Base-by-base conservation (phyloP, 2,888 invertebrate species). In the Buathra laborator region DNA sequence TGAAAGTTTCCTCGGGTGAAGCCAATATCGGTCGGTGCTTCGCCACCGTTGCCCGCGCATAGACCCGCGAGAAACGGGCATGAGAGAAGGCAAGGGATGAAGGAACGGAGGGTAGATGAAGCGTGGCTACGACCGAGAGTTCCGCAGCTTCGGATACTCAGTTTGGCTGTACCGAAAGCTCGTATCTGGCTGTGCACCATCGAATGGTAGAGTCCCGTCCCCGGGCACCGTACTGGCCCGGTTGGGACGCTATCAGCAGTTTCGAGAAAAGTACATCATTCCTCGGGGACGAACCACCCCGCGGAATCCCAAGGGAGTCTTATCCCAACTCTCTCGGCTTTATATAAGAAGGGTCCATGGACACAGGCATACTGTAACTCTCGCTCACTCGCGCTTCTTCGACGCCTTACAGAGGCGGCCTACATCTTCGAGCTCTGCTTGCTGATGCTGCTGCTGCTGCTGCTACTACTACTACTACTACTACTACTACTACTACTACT, bases 231-330 rank as follows among this genome's bases (percentile, higher is more conserved):
- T 78, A 68, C 84, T 32, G 62, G 76, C 87, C 89, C 76, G 48
- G 67, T 24, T 51, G 86, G 87, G 86, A 87, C 82, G 87, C 88
- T 89, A 89, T 90, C 89, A 88, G 90, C 89, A 90, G 90, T 89
- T 90, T 88, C 90, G 89, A 75, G 87, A 86, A 75, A 88, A 89
- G 90, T 90, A 89, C 90, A 90, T 89, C 90, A 90, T 90, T 87
- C 90, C 77, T 81, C 37, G 67, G 86, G 80, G 82, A 82, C 72
- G 62, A 80, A 67, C 74, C 83, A 86, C 84, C 83, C 67, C 24
- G 71, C 56, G 19, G 44, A 70, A 46, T 89, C 91, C 87, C 90
- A 1, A 56, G 90, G 89, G 91, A 90, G 88, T 89, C 89, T 90
- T 91, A 90, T 90, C 87, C 90, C 71, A 87, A 88, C 88, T 88